These are phyloP conservation scores for Iguana delicatissima DNA, from an alignment of 2,797 vertebrate species.

Conservation along the genomic window DNA sequence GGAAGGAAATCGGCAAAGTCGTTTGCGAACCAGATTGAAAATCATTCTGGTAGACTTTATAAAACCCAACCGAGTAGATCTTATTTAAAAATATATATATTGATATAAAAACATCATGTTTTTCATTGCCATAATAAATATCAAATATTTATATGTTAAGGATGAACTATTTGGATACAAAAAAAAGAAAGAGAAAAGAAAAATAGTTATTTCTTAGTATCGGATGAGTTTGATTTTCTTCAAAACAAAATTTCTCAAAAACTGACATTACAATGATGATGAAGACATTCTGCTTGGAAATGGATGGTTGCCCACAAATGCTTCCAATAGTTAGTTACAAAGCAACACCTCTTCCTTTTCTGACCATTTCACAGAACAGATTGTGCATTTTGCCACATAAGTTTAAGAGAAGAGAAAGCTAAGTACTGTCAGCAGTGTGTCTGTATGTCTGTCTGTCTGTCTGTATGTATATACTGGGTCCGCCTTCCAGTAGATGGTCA, in stretches of 20 bases:
- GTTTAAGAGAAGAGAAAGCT: not conserved
- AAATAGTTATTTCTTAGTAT: slow-evolving; percentile 5
- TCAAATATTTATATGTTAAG: not conserved
- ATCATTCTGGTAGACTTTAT: slow-evolving; percentile 28
- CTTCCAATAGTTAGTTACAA: not conserved
- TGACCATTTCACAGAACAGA: not conserved
- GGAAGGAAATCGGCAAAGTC: slow-evolving; percentile 22
- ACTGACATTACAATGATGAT: not conserved
- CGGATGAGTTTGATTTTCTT: slow-evolving; percentile 4
- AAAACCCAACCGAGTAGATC: slow-evolving; percentile 3
- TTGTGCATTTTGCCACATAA: not conserved
- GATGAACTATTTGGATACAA: slow-evolving; percentile 8
- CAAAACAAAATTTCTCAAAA: slow-evolving; percentile 27
- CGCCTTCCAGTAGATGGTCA: too few species aligned
- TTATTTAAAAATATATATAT: slow-evolving; percentile 25
- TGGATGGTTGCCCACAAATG: not conserved
- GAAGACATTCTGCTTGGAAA: slow-evolving; percentile 27
- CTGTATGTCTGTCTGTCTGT: too few species aligned
- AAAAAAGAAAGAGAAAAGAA: not conserved
- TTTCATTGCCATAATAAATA: slow-evolving; percentile 41
- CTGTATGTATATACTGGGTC: too few species aligned
- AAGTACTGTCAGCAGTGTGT: not conserved
- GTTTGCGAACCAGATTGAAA: slow-evolving; percentile 17
- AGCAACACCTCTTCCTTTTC: not conserved
- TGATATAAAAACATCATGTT: slow-evolving; percentile 32